Base-by-base conservation (phyloP, 2,888 invertebrate genomes). In the Globia sparganii region DNA sequence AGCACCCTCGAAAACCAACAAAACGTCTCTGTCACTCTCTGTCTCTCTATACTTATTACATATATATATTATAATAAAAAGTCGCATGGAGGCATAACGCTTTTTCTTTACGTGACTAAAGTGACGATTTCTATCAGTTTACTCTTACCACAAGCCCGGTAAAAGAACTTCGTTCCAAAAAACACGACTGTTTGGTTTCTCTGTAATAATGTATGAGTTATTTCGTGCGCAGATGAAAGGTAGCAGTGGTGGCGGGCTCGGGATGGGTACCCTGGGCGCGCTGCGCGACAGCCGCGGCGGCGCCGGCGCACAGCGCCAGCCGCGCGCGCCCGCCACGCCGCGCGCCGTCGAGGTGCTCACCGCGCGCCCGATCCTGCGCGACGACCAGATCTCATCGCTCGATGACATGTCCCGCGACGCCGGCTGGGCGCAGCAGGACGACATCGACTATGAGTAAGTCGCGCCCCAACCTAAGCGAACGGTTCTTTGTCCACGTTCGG, bases 361-460 rank as follows among this genome's bases (percentile, higher is more conserved):
- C 77, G 97, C 98, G 86, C 97, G 98, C 75, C 98, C 99, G 80
- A 99, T 99, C 86, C 98, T 99, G 88, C 98, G 98, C 89, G 99
- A 99, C 92, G 99, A 99, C 93, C 99, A 99, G 94, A 97, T 99
- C 90, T 98, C 98, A 91, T 98, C 98, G 78, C 98, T 99, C 97
- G 99, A 99, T 95, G 98, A 99, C 92, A 98, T 99, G 88, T 97
- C 98, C 65, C 98, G 98, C 90, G 98, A 99, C 92, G 98, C 98
- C 90, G 99, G 99, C 83, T 99, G 99, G 99, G 98, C 98, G 78
- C 98, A 98, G 87, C 98, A 98, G 91, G 99, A 99, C 92, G 99
- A 99, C 93, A 98, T 99, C 92, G 99, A 99, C 95, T 99, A 99
- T 93, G 98, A 99, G 97, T 97, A 88, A 96, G 97, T 94, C n/a